Base-by-base conservation (phyloP, 2,797 vertebrate genomes). In the Astyanax mexicanus region DNA sequence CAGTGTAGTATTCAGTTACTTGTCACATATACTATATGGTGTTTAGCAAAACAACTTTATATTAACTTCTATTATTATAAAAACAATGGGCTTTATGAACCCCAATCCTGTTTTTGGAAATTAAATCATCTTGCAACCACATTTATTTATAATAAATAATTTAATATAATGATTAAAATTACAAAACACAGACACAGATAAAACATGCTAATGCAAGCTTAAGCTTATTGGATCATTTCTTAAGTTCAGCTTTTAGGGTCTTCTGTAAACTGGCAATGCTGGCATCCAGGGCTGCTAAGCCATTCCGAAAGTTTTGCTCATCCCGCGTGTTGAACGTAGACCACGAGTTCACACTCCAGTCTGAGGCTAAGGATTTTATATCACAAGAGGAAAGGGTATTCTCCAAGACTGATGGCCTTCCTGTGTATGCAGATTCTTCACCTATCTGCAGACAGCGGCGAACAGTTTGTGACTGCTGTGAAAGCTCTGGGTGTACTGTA, bases 241-340 rank as follows among this genome's bases (percentile, higher is more conserved):
- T 93, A 51, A 89, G 76, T 49, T 93, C 94, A 57, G 86, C 88
- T 38, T 92, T 90, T 3, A 99, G 85, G 0, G 95, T 96, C 70
- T 85, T 93, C 90, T 97, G 96, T 66, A 98, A 90, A 67, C 87
- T 93, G 54, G 95, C 95, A 23, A 99, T 98, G 81, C 95, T 96
- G 44, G 96, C 96, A 44, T 99, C 98, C 83, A 99, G 86, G 0
- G 96, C 95, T 0, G 93, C 96, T 73, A 99, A 90, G 15, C 96
- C 95, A 0, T 93, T 95, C 58, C 91, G 91, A 62, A 99, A 98
- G 21, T 95, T 94, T 8, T 91, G 92, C 81, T 99, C 96, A 27
- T 97, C 96, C 35, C 58, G 91, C 15, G 96, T 97, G 58, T 96
- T 93, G 69, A 97, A 97, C 0, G 95, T 96, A 8, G 95, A 96